phyloP scores from a whole-genome alignment of 2,888 invertebrate genomes.

The Panorpa germanica region DNA sequence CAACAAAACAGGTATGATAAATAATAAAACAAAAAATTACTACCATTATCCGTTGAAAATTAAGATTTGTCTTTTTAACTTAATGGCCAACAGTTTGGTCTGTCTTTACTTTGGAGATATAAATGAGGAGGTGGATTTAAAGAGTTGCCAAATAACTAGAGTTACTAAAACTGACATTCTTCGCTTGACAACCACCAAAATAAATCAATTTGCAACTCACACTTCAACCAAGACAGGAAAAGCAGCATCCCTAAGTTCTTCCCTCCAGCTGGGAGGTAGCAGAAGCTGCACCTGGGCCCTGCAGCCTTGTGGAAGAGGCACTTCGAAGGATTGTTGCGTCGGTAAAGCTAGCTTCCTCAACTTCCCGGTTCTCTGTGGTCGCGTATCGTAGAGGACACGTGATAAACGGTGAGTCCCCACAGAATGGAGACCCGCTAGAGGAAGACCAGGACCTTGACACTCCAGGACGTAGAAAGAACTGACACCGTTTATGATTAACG shows the following conservation, averaged over 20 bases:
- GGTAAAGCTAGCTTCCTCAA: slow-evolving; percentile 68
- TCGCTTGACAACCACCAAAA: too few species aligned
- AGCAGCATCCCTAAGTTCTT: slow-evolving; percentile 68
- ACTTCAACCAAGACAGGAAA: slow-evolving; percentile 80
- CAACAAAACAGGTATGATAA: too few species aligned
- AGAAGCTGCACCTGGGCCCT: slow-evolving; percentile 74
- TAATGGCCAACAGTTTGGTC: too few species aligned
- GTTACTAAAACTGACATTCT: too few species aligned
- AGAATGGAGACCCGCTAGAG: slow-evolving; percentile 62
- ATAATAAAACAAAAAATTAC: too few species aligned
- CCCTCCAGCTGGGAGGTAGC: slow-evolving; percentile 75
- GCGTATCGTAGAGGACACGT: slow-evolving; percentile 57
- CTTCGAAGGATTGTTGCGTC: slow-evolving; percentile 62
- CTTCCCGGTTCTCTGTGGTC: slow-evolving; percentile 41
- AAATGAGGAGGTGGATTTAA: too few species aligned
- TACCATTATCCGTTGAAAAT: too few species aligned
- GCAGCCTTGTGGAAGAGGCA: slow-evolving; percentile 68
- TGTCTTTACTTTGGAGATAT: too few species aligned
- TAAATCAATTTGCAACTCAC: slow-evolving; percentile 31
- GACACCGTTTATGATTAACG: slow-evolving; percentile 21
- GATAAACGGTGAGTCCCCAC: slow-evolving; percentile 57
- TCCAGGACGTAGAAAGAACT: slow-evolving; percentile 55
- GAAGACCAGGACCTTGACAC: slow-evolving; percentile 84
- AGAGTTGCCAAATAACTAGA: too few species aligned
- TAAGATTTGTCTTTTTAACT: too few species aligned